Evolutionary conservation across 2,888 invertebrate species (phyloP).

Genomic region (Sericinus montela): DNA sequence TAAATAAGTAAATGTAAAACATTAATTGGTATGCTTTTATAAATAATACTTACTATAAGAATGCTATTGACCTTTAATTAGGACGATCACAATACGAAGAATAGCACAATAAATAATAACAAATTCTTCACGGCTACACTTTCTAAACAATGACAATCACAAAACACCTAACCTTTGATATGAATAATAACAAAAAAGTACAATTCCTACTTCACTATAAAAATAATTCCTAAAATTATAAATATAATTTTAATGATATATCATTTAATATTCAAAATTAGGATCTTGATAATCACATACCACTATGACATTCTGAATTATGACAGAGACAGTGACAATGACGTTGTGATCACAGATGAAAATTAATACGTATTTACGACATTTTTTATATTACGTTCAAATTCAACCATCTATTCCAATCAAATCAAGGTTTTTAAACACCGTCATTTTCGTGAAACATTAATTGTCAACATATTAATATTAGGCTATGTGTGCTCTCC

Average conservation of each 20-base stretch:
- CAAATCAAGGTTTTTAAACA: no score
- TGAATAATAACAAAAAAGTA: not conserved
- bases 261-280: constrained; percentile 8
- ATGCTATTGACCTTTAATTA: constrained; percentile 18
- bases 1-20: not conserved
- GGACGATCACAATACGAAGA: constrained; percentile 11
- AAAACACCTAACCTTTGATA: constrained; percentile 15
- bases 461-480: no score
- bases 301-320: no score
- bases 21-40: not conserved
- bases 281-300: no score
- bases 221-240: not conserved
- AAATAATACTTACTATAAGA: constrained; percentile 10
- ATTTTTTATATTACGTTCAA: no score
- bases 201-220: not conserved
- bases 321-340: no score
- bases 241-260: no score
- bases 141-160: constrained; percentile 19
- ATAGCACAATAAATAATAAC: constrained; percentile 23
- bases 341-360: no score
- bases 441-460: no score
- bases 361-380: no score
- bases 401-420: no score
- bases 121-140: constrained; percentile 16
- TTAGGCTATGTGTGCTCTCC: no score